Base-by-base conservation (phyloP, 2,797 vertebrate species). In the Hydrophis major region DNA sequence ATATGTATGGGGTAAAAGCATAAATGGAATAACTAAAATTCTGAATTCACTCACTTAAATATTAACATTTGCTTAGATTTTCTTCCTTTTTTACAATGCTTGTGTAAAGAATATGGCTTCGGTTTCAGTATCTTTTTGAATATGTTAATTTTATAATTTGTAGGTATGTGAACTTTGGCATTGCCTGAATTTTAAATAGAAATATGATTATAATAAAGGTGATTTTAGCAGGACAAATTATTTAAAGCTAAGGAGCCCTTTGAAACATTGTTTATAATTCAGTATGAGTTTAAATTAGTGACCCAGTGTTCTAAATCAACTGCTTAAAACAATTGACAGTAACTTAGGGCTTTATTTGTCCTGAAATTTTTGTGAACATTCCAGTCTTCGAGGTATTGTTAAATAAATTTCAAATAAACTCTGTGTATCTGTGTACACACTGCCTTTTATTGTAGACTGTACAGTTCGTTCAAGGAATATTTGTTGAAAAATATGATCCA, bases 391-490 rank as follows among this genome's bases (percentile, higher is more conserved):
- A 7, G 6, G 20, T 53, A 57, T 10, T 90, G n/a, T 90, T 53
- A 32, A 90, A 50, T 78, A 32, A 89, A 86, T 47, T 83, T 37
- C 10, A 13, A 89, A 60, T 66, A 89, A 89, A 42, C 32, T 56
- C 89, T 42, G 55, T 93, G 8, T 69, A 96, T 90, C 10, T 91
- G 93, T 42, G 37, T 86, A 42, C 93, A 66, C 28, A 66, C 47
- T 87, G 93, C 94, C 74, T 88, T 97, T 74, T 97, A 89, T 98
- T 97, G 69, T 97, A 99, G 98, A 99, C 98, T 93, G 99, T 99
- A 97, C 99, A 99, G 97, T 99, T 99, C 97, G 99, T 99, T 97
- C 99, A 99, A 98, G 99, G 99, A 97, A 99, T 99, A 98, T 99
- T 99, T 97, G 99, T 99, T 97, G 99, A 99, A 98, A 99, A 99